Evolutionary conservation across 1,140 invertebrate genomes (phyloP).

Genomic region (Trissolcus basalis): DNA sequence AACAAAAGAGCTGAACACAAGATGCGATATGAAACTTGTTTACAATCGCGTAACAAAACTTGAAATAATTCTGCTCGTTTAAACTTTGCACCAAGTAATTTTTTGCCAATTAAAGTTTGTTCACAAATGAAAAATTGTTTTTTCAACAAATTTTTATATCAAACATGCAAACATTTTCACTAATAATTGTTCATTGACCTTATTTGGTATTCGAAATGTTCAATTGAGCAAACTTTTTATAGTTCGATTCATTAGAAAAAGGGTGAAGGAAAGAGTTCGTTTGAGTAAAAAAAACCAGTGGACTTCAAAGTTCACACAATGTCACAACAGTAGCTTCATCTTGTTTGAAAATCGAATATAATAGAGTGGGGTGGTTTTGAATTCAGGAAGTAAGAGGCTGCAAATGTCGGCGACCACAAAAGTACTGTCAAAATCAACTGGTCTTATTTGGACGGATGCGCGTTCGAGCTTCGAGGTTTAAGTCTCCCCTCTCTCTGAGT

Average conservation of each 20-base stretch:
- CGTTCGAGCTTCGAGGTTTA: slow-evolving; percentile 46
- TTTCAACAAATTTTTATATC: no score
- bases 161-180: no score
- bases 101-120: no score
- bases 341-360: slow-evolving; percentile 10
- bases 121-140: no score
- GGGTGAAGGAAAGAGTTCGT: not conserved
- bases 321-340: slow-evolving; percentile 27
- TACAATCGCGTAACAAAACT: no score
- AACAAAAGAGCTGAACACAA: slow-evolving; percentile 24
- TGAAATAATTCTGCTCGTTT: no score
- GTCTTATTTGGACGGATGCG: slow-evolving; percentile 1
- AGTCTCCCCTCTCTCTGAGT: slow-evolving; percentile 16
- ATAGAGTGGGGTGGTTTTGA: slow-evolving; percentile 18
- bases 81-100: no score
- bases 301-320: slow-evolving; percentile 8
- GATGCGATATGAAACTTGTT: not conserved
- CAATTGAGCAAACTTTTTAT: no score
- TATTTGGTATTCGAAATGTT: no score
- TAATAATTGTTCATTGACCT: no score
- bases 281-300: no score
- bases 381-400: slow-evolving; percentile 26
- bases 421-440: slow-evolving; percentile 35
- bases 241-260: not conserved
- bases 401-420: slow-evolving; percentile 35